phyloP scores from a whole-genome alignment of 2,113 vertebrate genomes.

The Macquaria ambigua region DNA sequence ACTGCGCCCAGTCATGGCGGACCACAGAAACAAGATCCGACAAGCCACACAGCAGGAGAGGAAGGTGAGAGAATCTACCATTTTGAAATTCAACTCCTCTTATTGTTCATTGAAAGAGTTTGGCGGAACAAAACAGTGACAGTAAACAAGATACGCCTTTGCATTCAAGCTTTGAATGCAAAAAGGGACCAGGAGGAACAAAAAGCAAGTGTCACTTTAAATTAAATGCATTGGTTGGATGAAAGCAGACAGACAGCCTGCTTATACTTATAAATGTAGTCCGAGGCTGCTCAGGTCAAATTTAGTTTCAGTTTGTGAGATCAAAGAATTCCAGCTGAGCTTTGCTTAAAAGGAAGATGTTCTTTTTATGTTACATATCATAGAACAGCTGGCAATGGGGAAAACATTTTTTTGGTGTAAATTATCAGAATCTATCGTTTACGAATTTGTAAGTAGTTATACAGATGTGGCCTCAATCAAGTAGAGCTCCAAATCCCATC shows the following conservation, averaged over 20 bases:
- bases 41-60: conserved; percentile 83
- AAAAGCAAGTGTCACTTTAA: conserved; percentile 69
- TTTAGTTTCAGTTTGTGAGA: conserved; percentile 82
- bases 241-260: conserved; percentile 71
- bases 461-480: conserved; percentile 82
- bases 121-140: conserved; percentile 76
- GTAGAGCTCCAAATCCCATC: conserved; percentile 89
- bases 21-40: conserved; percentile 82
- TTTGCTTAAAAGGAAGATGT: conserved; percentile 74
- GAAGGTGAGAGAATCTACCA: conserved; percentile 92
- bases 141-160: conserved; percentile 79
- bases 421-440: conserved; percentile 38
- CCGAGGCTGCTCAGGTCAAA: conserved; percentile 84
- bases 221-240: conserved; percentile 65
- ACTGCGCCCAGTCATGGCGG: conserved; percentile 92
- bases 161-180: conserved; percentile 67
- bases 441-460: conserved; percentile 34
- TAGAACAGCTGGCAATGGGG: conserved; percentile 50
- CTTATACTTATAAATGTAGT: conserved; percentile 73
- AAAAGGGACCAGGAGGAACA: conserved; percentile 66
- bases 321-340: conserved; percentile 87
- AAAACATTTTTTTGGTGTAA: conserved; percentile 69
- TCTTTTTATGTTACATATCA: conserved; percentile 63
- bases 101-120: conserved; percentile 83
- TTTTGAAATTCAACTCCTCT: conserved; percentile 83